Evolutionary conservation across 2,797 vertebrate genomes (phyloP).

Genomic region (Falco naumanni): DNA sequence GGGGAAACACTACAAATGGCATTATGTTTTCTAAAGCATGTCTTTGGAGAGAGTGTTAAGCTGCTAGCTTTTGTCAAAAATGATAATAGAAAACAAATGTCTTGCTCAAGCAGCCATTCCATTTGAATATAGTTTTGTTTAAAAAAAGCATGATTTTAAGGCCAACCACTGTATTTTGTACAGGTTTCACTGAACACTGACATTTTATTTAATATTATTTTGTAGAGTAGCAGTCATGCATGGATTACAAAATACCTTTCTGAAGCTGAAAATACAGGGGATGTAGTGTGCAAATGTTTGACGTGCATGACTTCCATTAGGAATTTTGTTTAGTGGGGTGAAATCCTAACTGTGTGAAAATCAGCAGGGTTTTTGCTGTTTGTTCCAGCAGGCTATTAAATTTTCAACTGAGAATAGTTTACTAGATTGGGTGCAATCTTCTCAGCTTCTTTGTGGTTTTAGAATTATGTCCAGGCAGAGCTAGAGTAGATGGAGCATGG

Average conservation of each 20-base stretch:
- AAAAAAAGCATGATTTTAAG: background rate
- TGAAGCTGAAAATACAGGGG: slow-evolving; percentile 20
- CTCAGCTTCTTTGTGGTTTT: slow-evolving; percentile 2
- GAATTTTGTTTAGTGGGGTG: slow-evolving; percentile 1
- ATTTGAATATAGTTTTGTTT: background rate
- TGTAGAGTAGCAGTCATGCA: background rate
- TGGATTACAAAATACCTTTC: slow-evolving; percentile 7
- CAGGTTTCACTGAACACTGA: background rate
- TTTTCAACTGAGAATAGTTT: background rate
- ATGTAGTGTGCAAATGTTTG: background rate
- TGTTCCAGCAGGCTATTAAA: slow-evolving; percentile 37
- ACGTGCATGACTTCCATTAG: slow-evolving; percentile 14
- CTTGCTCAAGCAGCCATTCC: background rate
- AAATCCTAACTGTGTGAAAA: slow-evolving; percentile 55
- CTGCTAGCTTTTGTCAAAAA: background rate
- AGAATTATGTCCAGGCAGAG: background rate
- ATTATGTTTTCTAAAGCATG: background rate
- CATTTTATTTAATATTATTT: background rate
- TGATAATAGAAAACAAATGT: background rate
- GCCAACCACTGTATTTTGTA: background rate
- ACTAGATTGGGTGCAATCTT: background rate
- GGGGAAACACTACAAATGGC: background rate
- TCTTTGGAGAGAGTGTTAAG: background rate
- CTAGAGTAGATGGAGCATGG: background rate
- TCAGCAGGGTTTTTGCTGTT: slow-evolving; percentile 45